Percentiles rank a stretch among this genome's conserved stretches.
These are phyloP conservation scores for Sebastes vulpes DNA, from an alignment of 2,797 vertebrate species.

Conservation along the genomic window DNA sequence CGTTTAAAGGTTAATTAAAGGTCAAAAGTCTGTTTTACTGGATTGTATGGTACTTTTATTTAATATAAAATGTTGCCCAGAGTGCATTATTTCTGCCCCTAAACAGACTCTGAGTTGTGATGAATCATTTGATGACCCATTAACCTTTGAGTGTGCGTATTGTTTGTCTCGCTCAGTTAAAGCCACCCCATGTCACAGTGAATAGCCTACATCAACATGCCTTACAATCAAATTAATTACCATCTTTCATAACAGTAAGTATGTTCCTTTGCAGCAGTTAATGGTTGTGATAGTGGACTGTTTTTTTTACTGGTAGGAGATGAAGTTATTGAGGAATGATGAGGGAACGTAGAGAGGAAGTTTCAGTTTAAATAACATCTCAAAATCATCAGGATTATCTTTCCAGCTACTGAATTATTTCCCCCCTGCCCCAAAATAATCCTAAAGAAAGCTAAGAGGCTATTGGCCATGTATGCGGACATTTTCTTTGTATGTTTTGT, in stretches of 20 bases:
- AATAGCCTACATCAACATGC: neutral
- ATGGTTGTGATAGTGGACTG: neutral
- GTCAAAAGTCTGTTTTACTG: neutral
- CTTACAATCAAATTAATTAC: neutral
- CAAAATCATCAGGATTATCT: neutral
- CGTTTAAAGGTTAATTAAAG: neutral
- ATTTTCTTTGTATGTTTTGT: conserved; percentile 27
- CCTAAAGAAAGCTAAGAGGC: conserved; percentile 12
- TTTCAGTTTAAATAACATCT: neutral
- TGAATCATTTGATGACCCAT: conserved; percentile 15
- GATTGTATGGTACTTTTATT: neutral
- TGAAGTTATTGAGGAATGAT: neutral
- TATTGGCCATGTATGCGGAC: neutral
- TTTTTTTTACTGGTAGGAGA: neutral
- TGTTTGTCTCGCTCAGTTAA: conserved; percentile 3
- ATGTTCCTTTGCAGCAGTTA: neutral
- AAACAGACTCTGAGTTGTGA: neutral
- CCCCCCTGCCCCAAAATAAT: neutral
- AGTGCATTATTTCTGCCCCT: neutral
- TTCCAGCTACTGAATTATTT: conserved; percentile 10
- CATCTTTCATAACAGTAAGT: neutral
- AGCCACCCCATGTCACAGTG: neutral
- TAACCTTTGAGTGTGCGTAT: neutral
- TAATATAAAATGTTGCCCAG: neutral
- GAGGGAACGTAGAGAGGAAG: neutral